Evolutionary conservation across 2,797 vertebrate genomes (phyloP), one percentile per base, ranked within the genome.

Genomic region (Channa striata): DNA sequence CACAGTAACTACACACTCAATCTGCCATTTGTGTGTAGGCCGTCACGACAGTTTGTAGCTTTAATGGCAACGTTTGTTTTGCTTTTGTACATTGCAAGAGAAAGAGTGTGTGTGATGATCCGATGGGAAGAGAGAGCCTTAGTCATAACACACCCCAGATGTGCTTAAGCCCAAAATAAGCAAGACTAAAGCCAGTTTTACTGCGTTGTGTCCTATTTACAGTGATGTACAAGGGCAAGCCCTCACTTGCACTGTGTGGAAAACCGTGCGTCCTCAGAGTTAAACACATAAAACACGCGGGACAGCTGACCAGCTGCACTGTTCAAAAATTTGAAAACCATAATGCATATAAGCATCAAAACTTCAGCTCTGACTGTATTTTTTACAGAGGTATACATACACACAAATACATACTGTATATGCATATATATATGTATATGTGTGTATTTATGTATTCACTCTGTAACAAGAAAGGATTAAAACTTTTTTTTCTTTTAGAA

Each of bases 111-210:
- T 70, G 54, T 59, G 61, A 58, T 53, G 72, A 79, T 83, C 65
- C 34, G 56, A 83, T 58, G 17, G 52, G 68, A 74, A 76, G 60
- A 80, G 66, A 75, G 65, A 39, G 72, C 66, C 49, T 79, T 59
- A 78, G 68, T 81, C 77, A 69, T 85, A 89, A 91, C 82, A 87
- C 73, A 74, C 33, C 72, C 81, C 78, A 86, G 74, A 89, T 88
- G 88, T 78, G 59, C 80, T 68, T 86, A 79, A 88, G 66, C 73
- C 72, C 73, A 78, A 84, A 88, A 86, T 84, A 89, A 90, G 80
- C 83, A 88, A 65, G 9, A 62, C 80, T 71, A 60, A 82, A 74
- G 57, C 59, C 73, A 64, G 62, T 82, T 82, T 78, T 72, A 80
- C 70, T 65, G 52, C 59, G 65, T 59, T 61, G 72, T 64, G 51